Evolutionary conservation across 2,797 vertebrate species (phyloP), one percentile per base, ranked within the genome.

Genomic region (Enteromius mattozi): DNA sequence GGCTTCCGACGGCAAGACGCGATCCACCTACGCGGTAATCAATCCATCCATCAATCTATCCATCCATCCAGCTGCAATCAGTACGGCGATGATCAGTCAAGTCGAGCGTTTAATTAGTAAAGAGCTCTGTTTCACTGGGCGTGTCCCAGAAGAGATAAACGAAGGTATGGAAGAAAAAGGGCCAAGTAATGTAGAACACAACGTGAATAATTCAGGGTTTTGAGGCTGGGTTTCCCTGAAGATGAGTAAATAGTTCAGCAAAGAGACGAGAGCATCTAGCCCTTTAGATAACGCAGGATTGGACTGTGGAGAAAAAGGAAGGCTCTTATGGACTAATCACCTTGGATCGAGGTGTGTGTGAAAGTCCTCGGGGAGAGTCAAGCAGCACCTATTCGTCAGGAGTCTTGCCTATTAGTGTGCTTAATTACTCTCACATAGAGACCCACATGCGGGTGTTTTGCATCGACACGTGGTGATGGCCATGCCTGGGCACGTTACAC

Each of bases 171-270:
- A 77, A 78, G 68, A 86, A 71, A 45, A 42, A 76, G 63, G 45
- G 47, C 42, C 59, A 68, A 49, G 86, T 70, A 84, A 78, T 35
- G 79, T 78, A 21, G 70, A 86, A 76, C 78, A 75, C 47, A 33
- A 70, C 61, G 68, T 87, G 86, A 76, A 90, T 89, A 85, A 90
- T 90, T 88, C 86, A 91, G 82, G 45, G 42, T 8, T 77, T 75
- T 71, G 78, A 85, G 85, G 75, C 80, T 81, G 79, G 78, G 69
- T 69, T 81, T 78, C 54, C 47, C 78, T 80, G 56, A 63, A 87
- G 79, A 78, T 56, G 86, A 86, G 86, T 82, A 56, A 85, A 72
- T 84, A 76, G 87, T 89, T 90, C 85, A 88, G 72, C 54, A 72
- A 63, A 35, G 65, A 82, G 75, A 83, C 37, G 3, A 84, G 78